Percentiles rank a stretch among this genome's conserved stretches.
phyloP scores from a whole-genome alignment of 2,113 vertebrate species.

The Alouatta palliata region DNA sequence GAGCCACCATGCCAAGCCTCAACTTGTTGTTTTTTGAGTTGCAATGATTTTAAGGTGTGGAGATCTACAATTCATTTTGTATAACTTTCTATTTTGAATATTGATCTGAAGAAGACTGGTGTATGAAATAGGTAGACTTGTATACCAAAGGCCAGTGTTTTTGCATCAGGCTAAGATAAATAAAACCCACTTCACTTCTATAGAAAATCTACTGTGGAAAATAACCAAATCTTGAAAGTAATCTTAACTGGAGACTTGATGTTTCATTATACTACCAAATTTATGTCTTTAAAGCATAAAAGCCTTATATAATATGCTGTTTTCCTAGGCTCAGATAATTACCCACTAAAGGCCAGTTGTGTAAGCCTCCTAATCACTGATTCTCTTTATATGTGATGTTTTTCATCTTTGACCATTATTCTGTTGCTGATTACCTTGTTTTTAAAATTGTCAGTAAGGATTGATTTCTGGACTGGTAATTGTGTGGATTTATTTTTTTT shows the following conservation, averaged over 20 bases:
- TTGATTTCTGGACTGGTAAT: conserved; percentile 1
- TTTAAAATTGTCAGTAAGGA: conserved; percentile 15
- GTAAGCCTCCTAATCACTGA: background rate
- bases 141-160: background rate
- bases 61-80: background rate
- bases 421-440: conserved; percentile 29
- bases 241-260: conserved; percentile 38
- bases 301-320: background rate
- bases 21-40: background rate
- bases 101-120: background rate
- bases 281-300: conserved; percentile 32
- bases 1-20: background rate
- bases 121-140: background rate
- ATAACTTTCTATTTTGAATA: background rate
- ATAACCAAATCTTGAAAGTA: conserved; percentile 18
- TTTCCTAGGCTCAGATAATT: conserved; percentile 19
- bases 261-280: background rate
- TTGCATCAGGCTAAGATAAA: background rate
- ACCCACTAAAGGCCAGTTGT: conserved; percentile 1
- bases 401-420: conserved; percentile 29
- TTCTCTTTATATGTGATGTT: background rate
- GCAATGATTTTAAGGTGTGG: background rate
- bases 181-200: background rate
- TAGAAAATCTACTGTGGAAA: conserved; percentile 13
- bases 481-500: background rate